Evolutionary conservation across 2,113 vertebrate species (phyloP), one percentile per base, ranked within the genome.

Genomic region (Trematocara unimaculatum): DNA sequence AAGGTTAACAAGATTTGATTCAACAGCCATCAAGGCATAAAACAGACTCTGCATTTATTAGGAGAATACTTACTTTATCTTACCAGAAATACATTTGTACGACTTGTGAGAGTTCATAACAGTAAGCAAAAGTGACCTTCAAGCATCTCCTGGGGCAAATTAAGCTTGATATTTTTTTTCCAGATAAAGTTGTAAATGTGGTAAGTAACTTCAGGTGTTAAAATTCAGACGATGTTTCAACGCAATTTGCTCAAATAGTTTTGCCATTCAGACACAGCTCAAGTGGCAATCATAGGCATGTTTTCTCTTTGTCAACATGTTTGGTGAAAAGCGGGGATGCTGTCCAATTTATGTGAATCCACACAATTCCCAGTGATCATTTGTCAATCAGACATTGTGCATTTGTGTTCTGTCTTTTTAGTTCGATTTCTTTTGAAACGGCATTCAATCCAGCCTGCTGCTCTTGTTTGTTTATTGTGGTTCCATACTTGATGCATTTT

Each of bases 1-100:
- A 89, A 93, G 84, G 88, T 90, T 90, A 90, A 92, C 87, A 67
- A 81, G 86, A 79, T 58, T 42, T 81, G 17, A 56, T 85, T 88
- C 47, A 78, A 78, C 60, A 49, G 72, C 18, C 15, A 78, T 51
- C 80, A n/a, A 70, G 35, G 67, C 77, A 17, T 2, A 51, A 49
- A 60, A 81, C 26, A 31, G 23, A 45, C 31, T 72, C 40, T 10
- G 83, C 60, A 54, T 91, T 81, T 49, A 81, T 88, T 83, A 85
- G 29, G 33, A 45, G 20, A 40, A 77, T 79, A 47, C n/a, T 29
- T 54, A 7, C 12, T 79, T 35, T 13, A 18, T 31, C 81, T 70
- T 33, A 77, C 74, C 40, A 56, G 45, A 31, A 11, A 35, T n/a
- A 12, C 5, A 84, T 77, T 77, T 42, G 84, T 42, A 81, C 7